Conservation (phyloP, 2,797 vertebrate species). For the Hylomyscus alleni region DNA sequence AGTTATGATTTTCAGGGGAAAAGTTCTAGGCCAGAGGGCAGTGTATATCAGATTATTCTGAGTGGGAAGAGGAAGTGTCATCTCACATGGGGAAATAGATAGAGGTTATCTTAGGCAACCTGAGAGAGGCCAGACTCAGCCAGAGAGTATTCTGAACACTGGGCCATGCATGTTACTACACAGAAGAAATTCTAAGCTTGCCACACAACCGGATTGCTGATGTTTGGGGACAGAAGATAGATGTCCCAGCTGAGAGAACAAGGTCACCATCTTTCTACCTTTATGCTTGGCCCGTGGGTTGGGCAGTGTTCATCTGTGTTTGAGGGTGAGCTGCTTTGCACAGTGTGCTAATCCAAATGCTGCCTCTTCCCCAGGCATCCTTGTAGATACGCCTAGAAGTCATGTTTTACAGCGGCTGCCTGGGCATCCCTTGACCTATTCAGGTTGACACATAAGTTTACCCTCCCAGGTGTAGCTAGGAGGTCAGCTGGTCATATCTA, state of each 20-base stretch:
- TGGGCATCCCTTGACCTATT: neutral
- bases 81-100: neutral
- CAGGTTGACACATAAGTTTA: neutral
- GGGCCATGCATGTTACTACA: accelerated
- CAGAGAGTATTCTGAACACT: neutral
- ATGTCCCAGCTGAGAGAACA: neutral
- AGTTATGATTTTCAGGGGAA: neutral
- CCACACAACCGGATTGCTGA: neutral
- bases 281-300: neutral
- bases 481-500: neutral
- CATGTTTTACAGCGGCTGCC: neutral
- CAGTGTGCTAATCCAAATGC: neutral
- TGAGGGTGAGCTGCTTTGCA: neutral
- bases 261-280: too few relatives aligned
- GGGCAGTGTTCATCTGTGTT: too few relatives aligned
- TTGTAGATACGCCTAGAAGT: neutral
- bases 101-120: neutral
- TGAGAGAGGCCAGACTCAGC: neutral
- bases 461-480: neutral
- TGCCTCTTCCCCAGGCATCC: neutral
- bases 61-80: neutral
- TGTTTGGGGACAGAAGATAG: neutral
- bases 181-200: neutral
- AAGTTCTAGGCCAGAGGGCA: neutral
- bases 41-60: accelerated